Conservation (phyloP, 2,797 vertebrate species). For the Argya squamiceps region DNA sequence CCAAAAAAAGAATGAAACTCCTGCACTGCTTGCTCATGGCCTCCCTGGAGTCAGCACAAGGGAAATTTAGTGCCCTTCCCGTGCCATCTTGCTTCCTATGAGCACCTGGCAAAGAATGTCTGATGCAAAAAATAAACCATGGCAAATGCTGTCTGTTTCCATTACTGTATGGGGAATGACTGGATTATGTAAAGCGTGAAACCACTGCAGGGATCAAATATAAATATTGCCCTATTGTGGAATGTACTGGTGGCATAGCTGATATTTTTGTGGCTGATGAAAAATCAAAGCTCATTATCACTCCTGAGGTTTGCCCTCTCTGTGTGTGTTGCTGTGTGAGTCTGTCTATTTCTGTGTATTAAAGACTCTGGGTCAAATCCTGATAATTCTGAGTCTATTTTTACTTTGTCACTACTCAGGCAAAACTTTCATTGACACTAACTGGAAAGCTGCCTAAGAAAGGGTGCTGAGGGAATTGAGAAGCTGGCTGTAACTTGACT, state of each 20-base stretch:
- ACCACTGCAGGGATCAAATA: constrained; percentile 11
- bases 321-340: background rate
- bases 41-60: background rate
- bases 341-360: background rate
- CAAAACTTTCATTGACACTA: constrained; percentile 40
- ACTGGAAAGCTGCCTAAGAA: constrained; percentile 38
- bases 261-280: constrained; percentile 42
- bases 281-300: constrained; percentile 45
- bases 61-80: constrained; percentile 6
- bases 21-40: background rate
- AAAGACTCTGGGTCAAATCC: background rate
- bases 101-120: constrained; percentile 52
- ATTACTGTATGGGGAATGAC: constrained; percentile 48
- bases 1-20: constrained; percentile 10
- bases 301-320: background rate
- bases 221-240: constrained; percentile 31
- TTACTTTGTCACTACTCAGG: constrained; percentile 26
- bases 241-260: constrained; percentile 8
- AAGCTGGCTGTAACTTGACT: background rate
- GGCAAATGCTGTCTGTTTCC: constrained; percentile 51
- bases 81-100: constrained; percentile 49
- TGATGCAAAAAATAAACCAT: constrained; percentile 58
- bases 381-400: constrained; percentile 37
- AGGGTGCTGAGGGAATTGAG: background rate
- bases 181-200: constrained; percentile 47